phyloP scores from a whole-genome alignment of 2,797 vertebrate genomes.

The Gallirallus australis region DNA sequence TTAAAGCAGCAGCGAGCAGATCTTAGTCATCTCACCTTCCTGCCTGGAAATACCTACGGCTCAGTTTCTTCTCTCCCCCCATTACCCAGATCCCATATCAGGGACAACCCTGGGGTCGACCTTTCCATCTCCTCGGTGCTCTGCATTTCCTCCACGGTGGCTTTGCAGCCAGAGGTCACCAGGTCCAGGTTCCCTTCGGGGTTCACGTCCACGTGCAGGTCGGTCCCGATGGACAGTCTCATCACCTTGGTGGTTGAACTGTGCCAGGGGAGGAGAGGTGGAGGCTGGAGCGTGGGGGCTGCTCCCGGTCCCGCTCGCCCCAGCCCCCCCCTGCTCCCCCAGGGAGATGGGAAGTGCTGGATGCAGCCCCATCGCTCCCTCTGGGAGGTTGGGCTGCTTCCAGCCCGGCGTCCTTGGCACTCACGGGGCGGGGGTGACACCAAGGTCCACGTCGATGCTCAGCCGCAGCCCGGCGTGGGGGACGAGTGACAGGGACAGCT shows the following conservation, averaged over 20 bases:
- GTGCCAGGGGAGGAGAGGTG: background rate
- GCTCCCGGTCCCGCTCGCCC: accelerated
- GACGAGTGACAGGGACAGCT: background rate
- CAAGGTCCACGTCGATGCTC: background rate
- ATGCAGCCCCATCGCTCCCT: accelerated
- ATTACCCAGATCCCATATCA: background rate
- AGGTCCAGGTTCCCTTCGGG: conserved; percentile 33
- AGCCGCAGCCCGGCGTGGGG: background rate
- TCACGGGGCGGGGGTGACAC: background rate
- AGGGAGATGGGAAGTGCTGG: background rate
- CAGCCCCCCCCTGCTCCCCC: background rate
- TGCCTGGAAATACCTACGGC: background rate
- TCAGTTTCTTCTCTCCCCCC: background rate
- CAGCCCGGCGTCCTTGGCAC: accelerated
- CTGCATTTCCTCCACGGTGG: background rate
- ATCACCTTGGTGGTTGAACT: background rate
- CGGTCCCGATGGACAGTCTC: conserved; percentile 12
- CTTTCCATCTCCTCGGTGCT: background rate
- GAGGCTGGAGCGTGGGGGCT: background rate
- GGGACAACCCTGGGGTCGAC: accelerated
- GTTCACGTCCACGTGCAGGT: conserved; percentile 38
- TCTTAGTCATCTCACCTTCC: background rate
- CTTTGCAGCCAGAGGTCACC: conserved; percentile 31
- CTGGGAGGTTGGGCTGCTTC: background rate
- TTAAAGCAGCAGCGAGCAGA: background rate